These are phyloP conservation scores for Apistogramma diplotaenia DNA, from an alignment of 2,113 vertebrate genomes.

Conservation along the genomic window DNA sequence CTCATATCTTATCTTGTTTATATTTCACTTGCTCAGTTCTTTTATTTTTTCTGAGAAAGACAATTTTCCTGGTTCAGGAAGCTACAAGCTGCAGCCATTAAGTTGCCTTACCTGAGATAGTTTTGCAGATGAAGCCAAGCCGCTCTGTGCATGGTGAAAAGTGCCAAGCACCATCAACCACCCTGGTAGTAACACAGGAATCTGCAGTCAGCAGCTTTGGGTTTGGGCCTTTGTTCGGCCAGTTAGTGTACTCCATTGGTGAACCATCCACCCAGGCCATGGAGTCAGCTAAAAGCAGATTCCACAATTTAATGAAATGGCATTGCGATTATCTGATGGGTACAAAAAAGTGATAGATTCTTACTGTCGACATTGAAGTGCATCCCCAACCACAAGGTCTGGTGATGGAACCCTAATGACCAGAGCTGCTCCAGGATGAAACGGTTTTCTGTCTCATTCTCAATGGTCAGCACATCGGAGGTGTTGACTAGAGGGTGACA, in stretches of 20 bases:
- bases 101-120: constrained; percentile 74
- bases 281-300: constrained; percentile 75
- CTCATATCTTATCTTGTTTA: accelerated
- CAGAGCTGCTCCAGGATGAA: constrained; percentile 86
- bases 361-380: constrained; percentile 82
- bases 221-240: constrained; percentile 81
- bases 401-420: constrained; percentile 76
- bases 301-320: neutral
- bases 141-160: constrained; percentile 78
- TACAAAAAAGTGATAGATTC: constrained; percentile 36
- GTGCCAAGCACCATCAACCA: constrained; percentile 83
- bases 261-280: constrained; percentile 85
- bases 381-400: constrained; percentile 87
- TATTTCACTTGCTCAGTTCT: neutral
- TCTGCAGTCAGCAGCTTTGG: constrained; percentile 66
- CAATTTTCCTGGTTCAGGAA: neutral
- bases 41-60: neutral
- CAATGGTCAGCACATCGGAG: constrained; percentile 85
- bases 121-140: constrained; percentile 89
- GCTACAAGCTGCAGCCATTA: neutral
- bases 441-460: constrained; percentile 84
- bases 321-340: neutral
- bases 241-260: constrained; percentile 83
- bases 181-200: constrained; percentile 79
- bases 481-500: constrained; percentile 68